Conservation (phyloP, 2,888 invertebrate genomes). For the Synergus laeviventris region DNA sequence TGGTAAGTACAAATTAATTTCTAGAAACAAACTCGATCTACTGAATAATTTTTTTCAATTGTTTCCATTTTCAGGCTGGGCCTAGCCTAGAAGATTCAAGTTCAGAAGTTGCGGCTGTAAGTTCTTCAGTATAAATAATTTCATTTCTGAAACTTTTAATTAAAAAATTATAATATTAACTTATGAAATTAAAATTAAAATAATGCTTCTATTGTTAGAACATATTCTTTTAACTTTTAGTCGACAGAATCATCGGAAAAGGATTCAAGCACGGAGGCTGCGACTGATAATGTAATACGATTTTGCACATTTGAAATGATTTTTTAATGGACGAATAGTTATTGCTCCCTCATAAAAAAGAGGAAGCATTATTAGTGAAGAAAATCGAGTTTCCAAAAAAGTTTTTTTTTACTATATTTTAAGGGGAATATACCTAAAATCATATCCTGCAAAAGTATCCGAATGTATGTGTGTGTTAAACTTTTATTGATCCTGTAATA, state of each 20-base stretch:
- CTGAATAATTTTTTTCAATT: background rate
- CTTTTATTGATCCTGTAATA: too few relatives aligned
- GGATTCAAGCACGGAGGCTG: background rate
- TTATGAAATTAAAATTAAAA: background rate
- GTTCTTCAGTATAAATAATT: background rate
- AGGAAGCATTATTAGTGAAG: too few relatives aligned
- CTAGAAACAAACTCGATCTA: too few relatives aligned
- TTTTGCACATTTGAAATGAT: background rate
- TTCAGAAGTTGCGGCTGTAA: background rate
- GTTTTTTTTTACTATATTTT: too few relatives aligned
- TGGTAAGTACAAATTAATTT: background rate
- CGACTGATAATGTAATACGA: background rate
- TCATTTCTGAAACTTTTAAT: background rate
- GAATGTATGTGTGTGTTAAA: too few relatives aligned
- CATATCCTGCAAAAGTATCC: too few relatives aligned
- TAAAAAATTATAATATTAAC: background rate
- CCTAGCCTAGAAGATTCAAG: background rate
- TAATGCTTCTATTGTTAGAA: background rate
- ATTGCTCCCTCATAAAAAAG: too few relatives aligned
- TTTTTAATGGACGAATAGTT: background rate
- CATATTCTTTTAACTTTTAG: background rate
- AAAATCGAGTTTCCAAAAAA: too few relatives aligned
- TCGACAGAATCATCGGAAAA: background rate
- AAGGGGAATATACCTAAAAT: too few relatives aligned
- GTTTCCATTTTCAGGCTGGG: background rate